A percentile compares a stretch with the other conserved stretches of the same genome.
phyloP scores from a whole-genome alignment of 2,888 invertebrate species.

The Aleiodes leptofemur region DNA sequence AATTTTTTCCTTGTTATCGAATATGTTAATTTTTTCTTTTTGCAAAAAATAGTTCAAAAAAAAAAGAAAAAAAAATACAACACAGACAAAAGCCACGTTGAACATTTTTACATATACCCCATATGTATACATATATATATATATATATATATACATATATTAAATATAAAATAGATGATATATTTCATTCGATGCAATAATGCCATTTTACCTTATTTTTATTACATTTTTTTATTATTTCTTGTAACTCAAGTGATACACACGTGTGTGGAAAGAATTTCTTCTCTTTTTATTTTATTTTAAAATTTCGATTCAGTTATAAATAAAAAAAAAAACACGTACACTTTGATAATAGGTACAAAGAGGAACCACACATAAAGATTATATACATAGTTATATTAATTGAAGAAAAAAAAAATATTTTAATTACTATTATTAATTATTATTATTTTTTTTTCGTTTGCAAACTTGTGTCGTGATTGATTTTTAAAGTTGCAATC shows the following conservation, averaged over 20 bases:
- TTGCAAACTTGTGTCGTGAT: background rate
- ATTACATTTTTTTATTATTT: slow-evolving; percentile 33
- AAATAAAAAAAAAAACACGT: background rate
- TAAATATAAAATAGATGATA: slow-evolving; percentile 40
- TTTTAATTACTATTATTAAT: background rate
- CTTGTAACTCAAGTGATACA: slow-evolving; percentile 33
- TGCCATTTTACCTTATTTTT: slow-evolving; percentile 55
- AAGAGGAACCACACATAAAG: background rate
- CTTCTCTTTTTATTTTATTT: background rate
- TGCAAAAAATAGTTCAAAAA: background rate
- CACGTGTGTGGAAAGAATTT: background rate
- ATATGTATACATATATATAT: slow-evolving; percentile 43
- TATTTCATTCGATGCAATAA: slow-evolving; percentile 54
- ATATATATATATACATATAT: no score
- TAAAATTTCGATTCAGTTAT: no score
- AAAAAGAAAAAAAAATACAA: background rate
- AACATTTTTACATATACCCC: slow-evolving; percentile 42
- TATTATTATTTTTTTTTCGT: background rate
- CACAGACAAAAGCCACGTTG: slow-evolving; percentile 33
- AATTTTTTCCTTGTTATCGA: slow-evolving; percentile 12
- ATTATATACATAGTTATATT: slow-evolving; percentile 1
- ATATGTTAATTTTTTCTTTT: slow-evolving; percentile 15
- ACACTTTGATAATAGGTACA: slow-evolving; percentile 7
- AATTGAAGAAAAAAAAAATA: background rate
- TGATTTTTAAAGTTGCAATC: no score